A percentile compares a stretch with the other conserved stretches of the same genome.
phyloP scores from a whole-genome alignment of 2,113 vertebrate species.

The Indicator indicator region DNA sequence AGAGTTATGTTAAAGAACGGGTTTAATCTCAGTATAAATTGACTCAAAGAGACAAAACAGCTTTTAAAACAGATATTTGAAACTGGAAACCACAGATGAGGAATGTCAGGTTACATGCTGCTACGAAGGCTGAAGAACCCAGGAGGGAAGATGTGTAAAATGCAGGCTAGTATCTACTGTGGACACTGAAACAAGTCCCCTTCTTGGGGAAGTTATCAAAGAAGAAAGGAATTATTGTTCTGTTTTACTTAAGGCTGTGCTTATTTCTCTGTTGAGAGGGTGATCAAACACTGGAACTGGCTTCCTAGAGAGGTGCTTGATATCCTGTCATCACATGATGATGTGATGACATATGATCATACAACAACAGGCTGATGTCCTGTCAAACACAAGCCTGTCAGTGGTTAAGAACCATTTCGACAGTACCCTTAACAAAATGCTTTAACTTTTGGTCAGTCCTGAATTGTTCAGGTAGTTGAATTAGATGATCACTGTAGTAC shows the following conservation, averaged over 20 bases:
- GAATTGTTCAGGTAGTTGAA: background rate
- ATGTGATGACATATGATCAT: too few species aligned
- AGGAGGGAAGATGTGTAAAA: background rate
- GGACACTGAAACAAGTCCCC: background rate
- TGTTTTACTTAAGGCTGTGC: background rate
- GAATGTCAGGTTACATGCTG: background rate
- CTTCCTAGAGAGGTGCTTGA: background rate
- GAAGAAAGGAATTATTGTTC: background rate
- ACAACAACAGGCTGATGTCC: too few species aligned
- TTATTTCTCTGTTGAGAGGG: background rate
- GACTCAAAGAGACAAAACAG: background rate
- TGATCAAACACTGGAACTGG: background rate
- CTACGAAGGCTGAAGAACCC: background rate
- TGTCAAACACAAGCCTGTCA: background rate
- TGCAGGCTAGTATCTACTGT: background rate
- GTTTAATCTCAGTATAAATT: background rate
- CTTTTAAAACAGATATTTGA: conserved; percentile 11
- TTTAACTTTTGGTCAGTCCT: background rate
- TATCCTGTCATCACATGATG: background rate
- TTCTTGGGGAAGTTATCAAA: background rate
- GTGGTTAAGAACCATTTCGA: background rate
- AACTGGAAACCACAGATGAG: background rate
- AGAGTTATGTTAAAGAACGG: background rate
- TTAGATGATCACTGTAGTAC: background rate
- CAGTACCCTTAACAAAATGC: background rate